Evolutionary conservation across 2,888 invertebrate genomes (phyloP).

Genomic region (Noctua janthe): DNA sequence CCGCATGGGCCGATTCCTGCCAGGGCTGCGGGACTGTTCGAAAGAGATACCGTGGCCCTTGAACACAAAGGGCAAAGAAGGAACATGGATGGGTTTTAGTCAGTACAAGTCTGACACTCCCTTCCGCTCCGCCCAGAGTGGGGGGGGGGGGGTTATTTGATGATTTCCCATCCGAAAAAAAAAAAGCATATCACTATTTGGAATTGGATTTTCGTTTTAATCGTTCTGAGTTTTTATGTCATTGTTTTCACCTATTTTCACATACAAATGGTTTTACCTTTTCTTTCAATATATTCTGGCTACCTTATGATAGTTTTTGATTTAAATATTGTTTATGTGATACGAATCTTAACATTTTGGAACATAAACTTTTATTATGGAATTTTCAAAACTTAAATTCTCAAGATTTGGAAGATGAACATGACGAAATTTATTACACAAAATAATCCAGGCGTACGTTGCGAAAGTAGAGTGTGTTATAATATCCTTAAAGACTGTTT

Average conservation of each 20-base stretch:
- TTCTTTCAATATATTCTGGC: neutral
- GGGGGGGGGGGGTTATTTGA: too few species aligned
- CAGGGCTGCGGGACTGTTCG: too few species aligned
- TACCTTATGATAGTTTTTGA: slow-evolving; percentile 22
- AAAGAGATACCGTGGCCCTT: too few species aligned
- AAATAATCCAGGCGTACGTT: slow-evolving; percentile 24
- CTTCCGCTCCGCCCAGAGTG: too few species aligned
- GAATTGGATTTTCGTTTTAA: slow-evolving; percentile 31
- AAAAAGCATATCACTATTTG: neutral
- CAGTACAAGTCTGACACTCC: too few species aligned
- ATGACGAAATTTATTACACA: neutral
- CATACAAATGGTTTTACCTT: neutral
- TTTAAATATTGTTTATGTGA: slow-evolving; percentile 19
- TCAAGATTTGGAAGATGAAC: neutral
- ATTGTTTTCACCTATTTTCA: neutral
- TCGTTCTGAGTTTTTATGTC: neutral
- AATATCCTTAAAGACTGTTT: slow-evolving; percentile 25
- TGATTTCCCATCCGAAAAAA: too few species aligned
- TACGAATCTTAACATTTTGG: slow-evolving; percentile 17
- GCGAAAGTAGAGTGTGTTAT: slow-evolving; percentile 43
- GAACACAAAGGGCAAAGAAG: too few species aligned
- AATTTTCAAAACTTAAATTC: slow-evolving; percentile 14
- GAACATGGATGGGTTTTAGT: too few species aligned
- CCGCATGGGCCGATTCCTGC: too few species aligned
- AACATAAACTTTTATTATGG: slow-evolving; percentile 38